phyloP scores from a whole-genome alignment of 2,888 invertebrate genomes.

The Trachelus iudaicus region DNA sequence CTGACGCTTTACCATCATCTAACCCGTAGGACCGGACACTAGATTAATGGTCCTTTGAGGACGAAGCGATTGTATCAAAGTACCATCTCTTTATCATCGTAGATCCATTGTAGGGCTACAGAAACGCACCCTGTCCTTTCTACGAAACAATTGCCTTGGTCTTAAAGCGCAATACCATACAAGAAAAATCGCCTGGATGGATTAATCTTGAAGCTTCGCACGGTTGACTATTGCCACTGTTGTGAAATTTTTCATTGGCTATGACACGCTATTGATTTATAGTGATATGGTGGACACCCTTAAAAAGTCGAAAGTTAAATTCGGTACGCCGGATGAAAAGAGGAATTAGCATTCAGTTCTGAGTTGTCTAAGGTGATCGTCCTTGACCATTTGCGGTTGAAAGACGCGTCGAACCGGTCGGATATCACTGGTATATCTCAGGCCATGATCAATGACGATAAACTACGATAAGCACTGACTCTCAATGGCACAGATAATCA shows the following conservation, averaged over 20 bases:
- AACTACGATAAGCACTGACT: not conserved
- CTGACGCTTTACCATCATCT: not conserved
- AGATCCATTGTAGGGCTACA: not conserved
- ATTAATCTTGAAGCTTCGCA: not conserved
- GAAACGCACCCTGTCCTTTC: not conserved
- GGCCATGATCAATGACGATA: not conserved
- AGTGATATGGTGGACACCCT: not conserved
- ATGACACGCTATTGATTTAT: too few species aligned
- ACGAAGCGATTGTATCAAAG: not conserved
- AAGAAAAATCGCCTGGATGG: not conserved
- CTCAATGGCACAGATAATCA: slow-evolving; percentile 32
- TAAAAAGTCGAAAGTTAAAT: not conserved
- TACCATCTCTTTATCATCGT: not conserved
- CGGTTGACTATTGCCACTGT: not conserved
- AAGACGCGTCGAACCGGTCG: not conserved
- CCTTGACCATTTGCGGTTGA: not conserved
- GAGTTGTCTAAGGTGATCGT: not conserved
- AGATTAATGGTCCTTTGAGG: not conserved
- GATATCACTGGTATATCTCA: not conserved
- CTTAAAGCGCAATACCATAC: not conserved
- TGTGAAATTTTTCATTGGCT: not conserved
- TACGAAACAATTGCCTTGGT: not conserved
- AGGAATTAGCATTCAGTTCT: not conserved
- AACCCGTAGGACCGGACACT: not conserved
- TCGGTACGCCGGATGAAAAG: not conserved